phyloP scores from a whole-genome alignment of 2,113 vertebrate genomes.

The Lanius ludovicianus region DNA sequence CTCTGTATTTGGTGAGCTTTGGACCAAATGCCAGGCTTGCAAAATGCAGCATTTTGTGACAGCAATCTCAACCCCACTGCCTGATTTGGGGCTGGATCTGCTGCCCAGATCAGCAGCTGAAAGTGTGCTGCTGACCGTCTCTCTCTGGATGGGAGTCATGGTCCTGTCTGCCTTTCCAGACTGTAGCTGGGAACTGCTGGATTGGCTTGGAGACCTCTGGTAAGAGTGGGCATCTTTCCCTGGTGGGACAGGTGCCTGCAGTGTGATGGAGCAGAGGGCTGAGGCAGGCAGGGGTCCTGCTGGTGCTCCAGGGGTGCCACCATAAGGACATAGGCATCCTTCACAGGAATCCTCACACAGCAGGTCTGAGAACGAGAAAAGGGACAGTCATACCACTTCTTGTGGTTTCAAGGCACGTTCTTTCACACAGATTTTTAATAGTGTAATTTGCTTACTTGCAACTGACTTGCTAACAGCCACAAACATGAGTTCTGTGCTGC shows the following conservation, averaged over 20 bases:
- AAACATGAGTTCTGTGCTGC: neutral
- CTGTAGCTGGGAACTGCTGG: neutral
- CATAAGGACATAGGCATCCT: neutral
- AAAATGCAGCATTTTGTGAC: neutral
- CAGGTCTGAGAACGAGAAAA: neutral
- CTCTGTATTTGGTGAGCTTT: neutral
- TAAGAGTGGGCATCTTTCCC: neutral
- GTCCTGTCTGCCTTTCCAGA: neutral
- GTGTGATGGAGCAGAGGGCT: accelerated
- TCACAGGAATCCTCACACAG: neutral
- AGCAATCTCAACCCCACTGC: accelerated
- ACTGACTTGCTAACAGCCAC: neutral
- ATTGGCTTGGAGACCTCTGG: neutral
- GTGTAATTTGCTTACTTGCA: neutral
- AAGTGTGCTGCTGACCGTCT: accelerated
- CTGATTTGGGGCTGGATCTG: neutral
- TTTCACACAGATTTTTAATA: neutral
- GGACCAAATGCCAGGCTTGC: neutral
- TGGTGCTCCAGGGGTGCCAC: neutral
- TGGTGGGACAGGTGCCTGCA: accelerated
- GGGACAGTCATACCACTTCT: neutral
- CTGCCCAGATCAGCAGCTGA: neutral
- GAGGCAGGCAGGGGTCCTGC: neutral
- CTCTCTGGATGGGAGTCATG: neutral
- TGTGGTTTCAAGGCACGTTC: neutral